These are phyloP conservation scores for Sceloporus undulatus DNA, from an alignment of 2,113 vertebrate genomes.

Conservation along the genomic window DNA sequence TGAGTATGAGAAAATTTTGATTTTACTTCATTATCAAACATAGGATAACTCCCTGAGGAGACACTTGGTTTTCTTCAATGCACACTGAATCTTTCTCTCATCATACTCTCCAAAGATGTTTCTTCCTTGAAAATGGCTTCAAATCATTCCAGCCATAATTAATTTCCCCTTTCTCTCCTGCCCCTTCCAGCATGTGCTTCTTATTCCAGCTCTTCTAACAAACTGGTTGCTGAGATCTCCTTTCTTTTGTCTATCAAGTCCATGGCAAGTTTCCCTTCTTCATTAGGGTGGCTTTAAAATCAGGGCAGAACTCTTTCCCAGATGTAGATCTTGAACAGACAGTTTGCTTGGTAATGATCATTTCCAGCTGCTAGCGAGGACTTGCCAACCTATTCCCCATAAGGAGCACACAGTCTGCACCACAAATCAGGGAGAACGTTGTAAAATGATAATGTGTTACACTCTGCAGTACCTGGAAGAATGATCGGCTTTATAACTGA, in stretches of 20 bases:
- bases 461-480: constrained; percentile 81
- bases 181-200: constrained; percentile 36
- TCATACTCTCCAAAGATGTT: constrained; percentile 28
- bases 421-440: constrained; percentile 86
- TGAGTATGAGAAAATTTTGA: too few species aligned
- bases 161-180: constrained; percentile 52
- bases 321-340: constrained; percentile 92
- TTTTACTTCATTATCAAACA: too few species aligned
- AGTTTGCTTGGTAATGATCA: constrained; percentile 95
- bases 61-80: background rate
- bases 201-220: constrained; percentile 60
- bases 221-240: constrained; percentile 66
- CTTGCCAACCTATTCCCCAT: constrained; percentile 90
- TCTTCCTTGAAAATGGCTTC: constrained; percentile 21
- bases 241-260: constrained; percentile 65
- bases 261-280: constrained; percentile 81
- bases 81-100: constrained; percentile 3
- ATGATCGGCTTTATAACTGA: constrained; percentile 86
- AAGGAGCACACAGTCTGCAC: constrained; percentile 85
- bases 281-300: constrained; percentile 81
- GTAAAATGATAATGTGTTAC: constrained; percentile 91
- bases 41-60: background rate
- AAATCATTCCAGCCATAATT: constrained; percentile 61
- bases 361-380: constrained; percentile 93
- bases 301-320: constrained; percentile 89